phyloP scores from a whole-genome alignment of 2,797 vertebrate genomes.

The Carapus acus region DNA sequence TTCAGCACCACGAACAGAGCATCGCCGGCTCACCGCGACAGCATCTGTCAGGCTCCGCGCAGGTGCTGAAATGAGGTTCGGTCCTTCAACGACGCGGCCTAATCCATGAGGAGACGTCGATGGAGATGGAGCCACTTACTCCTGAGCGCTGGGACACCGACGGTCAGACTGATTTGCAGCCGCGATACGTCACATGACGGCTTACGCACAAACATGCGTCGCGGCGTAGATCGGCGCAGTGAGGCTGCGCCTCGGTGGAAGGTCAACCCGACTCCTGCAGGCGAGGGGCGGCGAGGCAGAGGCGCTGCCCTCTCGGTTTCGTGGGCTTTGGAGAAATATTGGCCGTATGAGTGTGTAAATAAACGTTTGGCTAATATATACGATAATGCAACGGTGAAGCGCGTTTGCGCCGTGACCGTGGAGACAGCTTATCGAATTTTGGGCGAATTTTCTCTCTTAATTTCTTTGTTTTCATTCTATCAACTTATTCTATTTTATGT shows the following conservation, averaged over 20 bases:
- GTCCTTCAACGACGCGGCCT: neutral
- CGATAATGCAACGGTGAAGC: too few relatives aligned
- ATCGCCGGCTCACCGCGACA: conserved; percentile 52
- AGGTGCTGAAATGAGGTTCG: conserved; percentile 45
- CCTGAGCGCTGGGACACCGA: conserved; percentile 18
- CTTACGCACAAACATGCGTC: conserved; percentile 51
- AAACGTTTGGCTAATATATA: too few relatives aligned
- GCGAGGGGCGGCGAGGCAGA: neutral
- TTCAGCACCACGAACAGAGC: conserved; percentile 65
- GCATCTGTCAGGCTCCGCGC: conserved; percentile 43
- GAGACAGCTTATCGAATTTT: too few relatives aligned
- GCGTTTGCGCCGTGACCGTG: too few relatives aligned
- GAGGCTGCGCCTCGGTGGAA: conserved; percentile 36
- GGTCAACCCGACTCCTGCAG: conserved; percentile 48
- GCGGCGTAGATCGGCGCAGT: conserved; percentile 20
- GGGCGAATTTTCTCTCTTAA: too few relatives aligned
- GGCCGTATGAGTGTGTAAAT: too few relatives aligned
- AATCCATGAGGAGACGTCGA: conserved; percentile 25
- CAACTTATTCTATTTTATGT: too few relatives aligned
- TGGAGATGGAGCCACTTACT: conserved; percentile 10
- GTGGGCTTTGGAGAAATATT: too few relatives aligned
- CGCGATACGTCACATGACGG: conserved; percentile 47
- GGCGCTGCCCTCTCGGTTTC: neutral
- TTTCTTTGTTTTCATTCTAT: too few relatives aligned
- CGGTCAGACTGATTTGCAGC: conserved; percentile 10